Conservation (phyloP, 2,797 vertebrate species). For the Bovichtus variegatus region DNA sequence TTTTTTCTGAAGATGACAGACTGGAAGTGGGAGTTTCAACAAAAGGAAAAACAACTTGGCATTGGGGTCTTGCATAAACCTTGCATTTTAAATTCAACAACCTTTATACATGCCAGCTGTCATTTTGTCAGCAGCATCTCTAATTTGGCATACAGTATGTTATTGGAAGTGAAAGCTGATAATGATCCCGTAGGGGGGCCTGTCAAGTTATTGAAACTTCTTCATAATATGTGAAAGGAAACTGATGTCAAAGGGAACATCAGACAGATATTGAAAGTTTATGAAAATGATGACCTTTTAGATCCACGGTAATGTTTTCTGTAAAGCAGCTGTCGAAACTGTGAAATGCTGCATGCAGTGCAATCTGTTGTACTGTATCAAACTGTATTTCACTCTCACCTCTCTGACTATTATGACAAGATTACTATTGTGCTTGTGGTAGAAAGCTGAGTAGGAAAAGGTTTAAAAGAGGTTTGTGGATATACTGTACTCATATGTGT, state of each 20-base stretch:
- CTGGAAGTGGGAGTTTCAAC: slow-evolving; percentile 56
- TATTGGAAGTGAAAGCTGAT: slow-evolving; percentile 69
- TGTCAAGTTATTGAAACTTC: slow-evolving; percentile 52
- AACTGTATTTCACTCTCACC: slow-evolving; percentile 2
- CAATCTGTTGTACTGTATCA: background rate
- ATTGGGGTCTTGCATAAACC: slow-evolving; percentile 49
- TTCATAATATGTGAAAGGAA: slow-evolving; percentile 40
- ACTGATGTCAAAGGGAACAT: slow-evolving; percentile 44
- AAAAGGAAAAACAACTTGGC: slow-evolving; percentile 61
- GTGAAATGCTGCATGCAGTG: background rate
- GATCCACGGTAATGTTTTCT: slow-evolving; percentile 1
- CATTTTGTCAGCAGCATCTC: slow-evolving; percentile 66
- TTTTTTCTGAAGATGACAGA: slow-evolving; percentile 65
- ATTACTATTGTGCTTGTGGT: slow-evolving; percentile 15
- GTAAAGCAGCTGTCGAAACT: background rate
- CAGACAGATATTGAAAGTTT: slow-evolving; percentile 25
- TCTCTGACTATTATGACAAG: slow-evolving; percentile 9
- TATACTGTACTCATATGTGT: slow-evolving; percentile 2
- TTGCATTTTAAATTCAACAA: slow-evolving; percentile 64
- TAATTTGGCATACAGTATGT: slow-evolving; percentile 42
- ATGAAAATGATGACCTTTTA: slow-evolving; percentile 15
- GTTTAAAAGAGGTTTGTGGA: slow-evolving; percentile 24
- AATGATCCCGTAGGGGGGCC: slow-evolving; percentile 54
- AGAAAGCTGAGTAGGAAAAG: slow-evolving; percentile 30
- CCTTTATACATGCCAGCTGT: slow-evolving; percentile 63